Conservation (phyloP, 2,888 invertebrate genomes). For the Diarsia mendica region DNA sequence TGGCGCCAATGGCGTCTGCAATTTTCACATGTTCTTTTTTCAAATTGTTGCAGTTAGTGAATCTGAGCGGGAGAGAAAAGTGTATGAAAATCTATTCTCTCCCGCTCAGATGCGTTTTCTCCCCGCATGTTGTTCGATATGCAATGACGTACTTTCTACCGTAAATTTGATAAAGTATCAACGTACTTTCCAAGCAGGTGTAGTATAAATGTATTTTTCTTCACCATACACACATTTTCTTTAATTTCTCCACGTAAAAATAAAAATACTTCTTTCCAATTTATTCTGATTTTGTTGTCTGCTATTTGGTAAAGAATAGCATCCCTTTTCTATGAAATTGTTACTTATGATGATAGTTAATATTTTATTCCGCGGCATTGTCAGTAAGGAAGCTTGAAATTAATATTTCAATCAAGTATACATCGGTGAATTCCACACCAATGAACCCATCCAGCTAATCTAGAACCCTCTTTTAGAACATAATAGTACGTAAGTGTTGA, state of each 20-base stretch:
- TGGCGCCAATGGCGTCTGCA: too few relatives aligned
- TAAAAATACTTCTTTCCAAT: not conserved
- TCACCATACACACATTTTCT: too few relatives aligned
- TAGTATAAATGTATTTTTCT: too few relatives aligned
- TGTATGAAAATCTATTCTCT: too few relatives aligned
- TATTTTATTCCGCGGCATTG: conserved; percentile 55
- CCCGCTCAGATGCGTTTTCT: too few relatives aligned
- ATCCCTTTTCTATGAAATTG: not conserved
- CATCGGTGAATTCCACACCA: conserved; percentile 74
- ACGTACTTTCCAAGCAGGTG: too few relatives aligned
- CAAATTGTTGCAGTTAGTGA: too few relatives aligned
- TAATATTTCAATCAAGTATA: conserved; percentile 84
- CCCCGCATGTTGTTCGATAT: too few relatives aligned
- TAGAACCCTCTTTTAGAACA: conserved; percentile 65
- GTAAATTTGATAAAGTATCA: too few relatives aligned
- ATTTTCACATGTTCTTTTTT: too few relatives aligned
- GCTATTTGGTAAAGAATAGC: not conserved
- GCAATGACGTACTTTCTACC: too few relatives aligned
- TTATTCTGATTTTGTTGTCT: not conserved
- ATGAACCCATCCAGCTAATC: conserved; percentile 69
- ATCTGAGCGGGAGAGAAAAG: too few relatives aligned
- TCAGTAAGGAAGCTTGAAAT: conserved; percentile 74
- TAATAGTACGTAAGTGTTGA: conserved; percentile 49
- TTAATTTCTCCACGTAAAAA: not conserved
- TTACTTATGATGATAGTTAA: conserved; percentile 7